phyloP scores from a whole-genome alignment of 2,113 vertebrate species.

The Puntigrus tetrazona region DNA sequence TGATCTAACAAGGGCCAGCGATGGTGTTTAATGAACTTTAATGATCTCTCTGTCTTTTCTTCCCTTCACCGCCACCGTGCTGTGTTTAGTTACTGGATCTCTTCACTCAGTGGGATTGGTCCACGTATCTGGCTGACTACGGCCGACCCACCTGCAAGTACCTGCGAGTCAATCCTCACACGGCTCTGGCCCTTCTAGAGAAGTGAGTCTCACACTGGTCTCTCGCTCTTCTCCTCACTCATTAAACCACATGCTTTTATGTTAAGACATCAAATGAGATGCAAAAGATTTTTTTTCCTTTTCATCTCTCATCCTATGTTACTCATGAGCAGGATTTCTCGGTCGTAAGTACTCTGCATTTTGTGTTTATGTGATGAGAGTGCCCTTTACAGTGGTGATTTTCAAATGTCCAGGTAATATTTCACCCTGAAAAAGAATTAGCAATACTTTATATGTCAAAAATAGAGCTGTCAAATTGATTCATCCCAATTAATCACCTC shows the following conservation, averaged over 20 bases:
- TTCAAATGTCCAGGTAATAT: constrained; percentile 1
- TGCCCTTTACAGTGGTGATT: neutral
- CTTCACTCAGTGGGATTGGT: constrained; percentile 99
- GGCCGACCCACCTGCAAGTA: constrained; percentile 92
- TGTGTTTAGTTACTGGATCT: constrained; percentile 85
- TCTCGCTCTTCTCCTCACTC: neutral
- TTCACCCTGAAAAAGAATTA: neutral
- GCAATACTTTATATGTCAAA: neutral
- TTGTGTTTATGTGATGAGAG: constrained; percentile 18
- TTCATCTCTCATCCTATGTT: constrained; percentile 47
- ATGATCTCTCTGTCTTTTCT: constrained; percentile 12
- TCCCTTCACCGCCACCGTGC: neutral
- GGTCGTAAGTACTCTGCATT: constrained; percentile 58
- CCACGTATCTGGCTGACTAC: constrained; percentile 92
- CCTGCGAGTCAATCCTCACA: constrained; percentile 90
- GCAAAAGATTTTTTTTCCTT: constrained; percentile 13
- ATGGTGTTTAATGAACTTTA: constrained; percentile 48
- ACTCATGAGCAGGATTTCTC: constrained; percentile 53
- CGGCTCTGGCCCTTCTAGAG: constrained; percentile 88
- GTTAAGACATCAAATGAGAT: neutral
- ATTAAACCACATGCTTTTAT: neutral
- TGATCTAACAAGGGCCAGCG: constrained; percentile 29
- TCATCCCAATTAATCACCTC: neutral
- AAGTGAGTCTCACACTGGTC: constrained; percentile 80
- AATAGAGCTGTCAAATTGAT: neutral